Base-by-base conservation (phyloP, 2,797 vertebrate genomes). In the Hydrocynus forskahlii region DNA sequence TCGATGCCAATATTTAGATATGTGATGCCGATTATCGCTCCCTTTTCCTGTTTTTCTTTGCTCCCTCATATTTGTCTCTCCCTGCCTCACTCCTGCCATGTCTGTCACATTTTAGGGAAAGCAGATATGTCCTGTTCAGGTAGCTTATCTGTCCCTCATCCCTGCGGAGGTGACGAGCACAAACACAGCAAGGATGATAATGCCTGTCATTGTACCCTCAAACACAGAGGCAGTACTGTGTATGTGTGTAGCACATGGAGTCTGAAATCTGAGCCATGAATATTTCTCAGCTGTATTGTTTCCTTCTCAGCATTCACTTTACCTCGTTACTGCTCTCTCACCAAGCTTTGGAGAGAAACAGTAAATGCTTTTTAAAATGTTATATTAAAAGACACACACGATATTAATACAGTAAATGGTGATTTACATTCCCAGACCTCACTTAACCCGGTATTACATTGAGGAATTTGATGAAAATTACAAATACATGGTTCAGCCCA, bases 61-160 rank as follows among this genome's bases (percentile, higher is more conserved):
- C 35, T 19, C 69, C n/a, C 74, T 85, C 80, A 55, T 71, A 10
- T 68, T 43, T 12, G 10, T 48, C 21, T 5, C 63, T 23, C 62
- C 54, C n/a, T 67, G 29, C 79, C 62, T 60, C 35, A 7, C 48
- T 52, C 52, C 63, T 52, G 57, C 25, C 4, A 8, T 77, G 68
- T 83, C 60, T 55, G 38, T 23, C 48, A 14, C 35, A 13, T 80
- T 78, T 83, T 77, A 85, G 76, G 66, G 59, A 62, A 75, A 76
- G 68, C 83, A 82, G 80, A 83, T 73, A 55, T 59, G 45, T 68
- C 63, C 40, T 64, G 67, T 45, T 71, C 63, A 62, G 75, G 10
- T 4, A 16, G 23, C 55, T 63, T 68, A 84, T 87, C 77, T 71
- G 62, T 19, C 29, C 29, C 16, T 17, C n/a, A 64, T 55, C 60